A percentile compares a stretch with the other conserved stretches of the same genome.
These are phyloP conservation scores for Macropus fuliginosus DNA, from an alignment of 2,797 vertebrate genomes.

Conservation along the genomic window DNA sequence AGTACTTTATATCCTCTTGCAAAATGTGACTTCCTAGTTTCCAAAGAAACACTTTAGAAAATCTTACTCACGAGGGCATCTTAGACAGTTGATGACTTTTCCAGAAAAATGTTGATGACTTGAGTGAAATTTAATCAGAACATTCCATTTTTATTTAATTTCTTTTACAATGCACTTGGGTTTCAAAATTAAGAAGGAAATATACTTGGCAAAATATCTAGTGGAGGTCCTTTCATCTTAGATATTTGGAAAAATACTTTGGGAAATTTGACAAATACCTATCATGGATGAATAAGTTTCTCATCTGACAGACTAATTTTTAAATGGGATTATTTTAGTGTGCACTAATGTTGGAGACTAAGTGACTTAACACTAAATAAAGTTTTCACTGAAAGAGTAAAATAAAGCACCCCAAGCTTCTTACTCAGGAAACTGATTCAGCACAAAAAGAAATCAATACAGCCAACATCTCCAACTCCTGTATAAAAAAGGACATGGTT, in stretches of 20 bases:
- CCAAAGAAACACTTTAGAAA: neutral
- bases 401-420: neutral
- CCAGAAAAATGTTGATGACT: neutral
- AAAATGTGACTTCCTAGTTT: slow-evolving; percentile 13
- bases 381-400: neutral
- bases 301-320: neutral
- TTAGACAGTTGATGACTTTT: slow-evolving; percentile 27
- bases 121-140: slow-evolving; percentile 4
- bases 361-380: neutral
- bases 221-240: neutral
- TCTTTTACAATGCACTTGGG: neutral
- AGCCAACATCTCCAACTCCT: neutral
- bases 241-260: neutral
- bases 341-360: neutral
- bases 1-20: neutral
- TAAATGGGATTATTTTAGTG: neutral
- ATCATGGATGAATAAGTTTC: no score
- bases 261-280: neutral
- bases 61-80: neutral
- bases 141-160: neutral
- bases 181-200: neutral
- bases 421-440: neutral
- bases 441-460: neutral
- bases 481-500: neutral
- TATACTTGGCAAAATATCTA: no score